Evolutionary conservation across 2,797 vertebrate genomes (phyloP).

Genomic region (Yasuhikotakia modesta): DNA sequence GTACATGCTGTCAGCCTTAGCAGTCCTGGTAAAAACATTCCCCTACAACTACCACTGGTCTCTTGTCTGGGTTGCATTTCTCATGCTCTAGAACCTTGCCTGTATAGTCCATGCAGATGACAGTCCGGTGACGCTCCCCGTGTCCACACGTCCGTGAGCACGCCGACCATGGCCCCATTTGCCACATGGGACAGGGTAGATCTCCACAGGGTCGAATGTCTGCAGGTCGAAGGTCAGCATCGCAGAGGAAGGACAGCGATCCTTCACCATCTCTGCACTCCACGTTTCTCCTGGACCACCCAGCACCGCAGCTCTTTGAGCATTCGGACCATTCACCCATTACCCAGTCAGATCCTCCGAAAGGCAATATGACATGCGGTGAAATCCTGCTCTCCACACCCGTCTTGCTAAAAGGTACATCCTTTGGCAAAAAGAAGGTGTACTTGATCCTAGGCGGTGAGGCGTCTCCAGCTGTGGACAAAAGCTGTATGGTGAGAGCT

Average conservation of each 20-base stretch:
- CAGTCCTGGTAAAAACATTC: constrained; percentile 79
- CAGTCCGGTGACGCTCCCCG: constrained; percentile 77
- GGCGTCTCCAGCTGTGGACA: constrained; percentile 81
- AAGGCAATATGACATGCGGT: constrained; percentile 79
- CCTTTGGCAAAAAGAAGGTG: constrained; percentile 89
- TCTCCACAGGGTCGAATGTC: constrained; percentile 88
- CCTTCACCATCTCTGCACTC: constrained; percentile 84
- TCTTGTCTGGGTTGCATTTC: constrained; percentile 77
- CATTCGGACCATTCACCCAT: constrained; percentile 92
- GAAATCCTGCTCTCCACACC: constrained; percentile 76
- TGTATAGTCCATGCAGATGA: constrained; percentile 81
- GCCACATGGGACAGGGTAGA: constrained; percentile 87
- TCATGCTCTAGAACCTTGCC: constrained; percentile 76
- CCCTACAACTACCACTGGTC: constrained; percentile 65
- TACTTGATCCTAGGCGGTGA: constrained; percentile 91
- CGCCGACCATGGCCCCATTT: constrained; percentile 81
- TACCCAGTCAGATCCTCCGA: constrained; percentile 83
- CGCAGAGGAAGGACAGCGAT: constrained; percentile 78
- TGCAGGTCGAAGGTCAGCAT: constrained; percentile 81
- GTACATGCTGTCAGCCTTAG: constrained; percentile 64
- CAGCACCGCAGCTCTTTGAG: constrained; percentile 88
- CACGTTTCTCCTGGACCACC: constrained; percentile 89
- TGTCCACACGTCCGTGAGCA: constrained; percentile 84
- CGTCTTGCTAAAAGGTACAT: constrained; percentile 79
- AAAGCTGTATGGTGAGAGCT: constrained; percentile 85